Conservation (phyloP, 1,140 invertebrate species). For the Papilio machaon region DNA sequence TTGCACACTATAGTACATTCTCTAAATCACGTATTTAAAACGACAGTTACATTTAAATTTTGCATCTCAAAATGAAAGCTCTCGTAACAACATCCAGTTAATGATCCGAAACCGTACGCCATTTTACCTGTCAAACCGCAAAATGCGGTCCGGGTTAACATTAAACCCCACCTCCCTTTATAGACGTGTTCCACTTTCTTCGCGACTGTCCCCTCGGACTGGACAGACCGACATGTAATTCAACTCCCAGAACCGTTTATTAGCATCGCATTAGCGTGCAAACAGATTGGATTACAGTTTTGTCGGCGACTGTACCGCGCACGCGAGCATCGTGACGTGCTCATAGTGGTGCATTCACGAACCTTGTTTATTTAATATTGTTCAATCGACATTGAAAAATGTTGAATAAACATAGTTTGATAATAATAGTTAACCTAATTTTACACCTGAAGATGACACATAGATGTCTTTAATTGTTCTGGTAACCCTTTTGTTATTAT, state of each 20-base stretch:
- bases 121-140: slow-evolving; percentile 31
- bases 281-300: slow-evolving; percentile 54
- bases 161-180: slow-evolving; percentile 33
- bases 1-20: neutral
- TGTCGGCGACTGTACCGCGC: slow-evolving; percentile 44
- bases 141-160: slow-evolving; percentile 35
- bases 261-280: slow-evolving; percentile 54
- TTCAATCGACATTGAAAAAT: slow-evolving; percentile 10
- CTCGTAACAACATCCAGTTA: slow-evolving; percentile 20
- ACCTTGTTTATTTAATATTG: neutral
- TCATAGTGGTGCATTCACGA: neutral
- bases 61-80: slow-evolving; percentile 8
- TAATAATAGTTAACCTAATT: neutral
- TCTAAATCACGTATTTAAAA: slow-evolving; percentile 21
- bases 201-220: slow-evolving; percentile 45
- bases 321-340: slow-evolving; percentile 21
- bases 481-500: neutral
- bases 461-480: slow-evolving; percentile 3
- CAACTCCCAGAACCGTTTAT: slow-evolving; percentile 47
- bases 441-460: neutral
- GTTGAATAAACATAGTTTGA: neutral
- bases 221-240: slow-evolving; percentile 46
- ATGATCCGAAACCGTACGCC: slow-evolving; percentile 29
- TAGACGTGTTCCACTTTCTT: slow-evolving; percentile 39
- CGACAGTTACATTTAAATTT: slow-evolving; percentile 21